These are phyloP conservation scores for Drosophila orena DNA, from an alignment of 1,140 invertebrate genomes.

Conservation along the genomic window DNA sequence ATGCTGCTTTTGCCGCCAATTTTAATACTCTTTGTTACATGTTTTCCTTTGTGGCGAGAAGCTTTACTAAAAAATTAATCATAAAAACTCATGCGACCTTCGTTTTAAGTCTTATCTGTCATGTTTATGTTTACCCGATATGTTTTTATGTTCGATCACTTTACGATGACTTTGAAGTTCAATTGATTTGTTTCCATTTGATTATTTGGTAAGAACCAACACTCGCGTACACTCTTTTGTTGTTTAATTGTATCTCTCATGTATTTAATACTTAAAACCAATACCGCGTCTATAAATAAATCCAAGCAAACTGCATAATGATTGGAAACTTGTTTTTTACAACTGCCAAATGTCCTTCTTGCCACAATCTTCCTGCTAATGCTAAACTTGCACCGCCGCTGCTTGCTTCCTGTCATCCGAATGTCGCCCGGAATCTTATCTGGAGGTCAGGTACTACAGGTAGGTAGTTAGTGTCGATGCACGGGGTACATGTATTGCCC, in stretches of 20 bases:
- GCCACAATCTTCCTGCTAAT: conserved; percentile 21
- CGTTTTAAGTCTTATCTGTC: conserved; percentile 68
- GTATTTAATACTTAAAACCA: conserved; percentile 80
- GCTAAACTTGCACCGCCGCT: conserved; percentile 42
- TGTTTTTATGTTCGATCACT: conserved; percentile 48
- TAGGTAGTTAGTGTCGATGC: conserved; percentile 45
- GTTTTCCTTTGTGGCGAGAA: conserved; percentile 53
- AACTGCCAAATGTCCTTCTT: conserved; percentile 53
- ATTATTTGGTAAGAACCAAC: conserved; percentile 1
- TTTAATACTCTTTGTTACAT: conserved; percentile 14
- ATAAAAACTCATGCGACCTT: conserved; percentile 85
- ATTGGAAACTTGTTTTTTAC: conserved; percentile 60
- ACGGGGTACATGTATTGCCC: conserved; percentile 12
- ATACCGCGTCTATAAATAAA: conserved; percentile 75
- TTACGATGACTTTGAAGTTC: conserved; percentile 27
- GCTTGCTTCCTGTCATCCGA: conserved; percentile 38
- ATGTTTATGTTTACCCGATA: conserved; percentile 66
- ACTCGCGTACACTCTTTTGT: conserved; percentile 57
- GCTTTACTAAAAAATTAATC: conserved; percentile 85
- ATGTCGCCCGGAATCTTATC: conserved; percentile 34
- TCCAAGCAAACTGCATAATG: conserved; percentile 68
- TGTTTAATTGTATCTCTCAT: conserved; percentile 80
- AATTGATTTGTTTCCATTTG: conserved; percentile 41
- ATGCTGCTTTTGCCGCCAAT: conserved; percentile 57
- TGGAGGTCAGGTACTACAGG: conserved; percentile 5